phyloP scores from a whole-genome alignment of 2,797 vertebrate genomes.

The Graptemys geographica region DNA sequence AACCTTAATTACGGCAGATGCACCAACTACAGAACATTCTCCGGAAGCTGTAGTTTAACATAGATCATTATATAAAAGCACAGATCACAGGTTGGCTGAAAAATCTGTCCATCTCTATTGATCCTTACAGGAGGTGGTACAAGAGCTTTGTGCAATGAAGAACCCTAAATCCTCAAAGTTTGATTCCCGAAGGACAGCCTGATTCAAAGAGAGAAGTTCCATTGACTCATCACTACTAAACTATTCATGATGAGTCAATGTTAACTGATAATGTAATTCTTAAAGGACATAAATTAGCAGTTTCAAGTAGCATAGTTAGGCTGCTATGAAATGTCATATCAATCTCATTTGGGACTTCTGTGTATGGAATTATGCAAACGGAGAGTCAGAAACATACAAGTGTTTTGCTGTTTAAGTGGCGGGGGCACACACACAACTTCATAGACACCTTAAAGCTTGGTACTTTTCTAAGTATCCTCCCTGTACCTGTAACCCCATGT shows the following conservation, averaged over 20 bases:
- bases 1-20: accelerated
- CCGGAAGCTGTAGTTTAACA: too few relatives aligned
- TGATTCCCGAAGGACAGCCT: neutral
- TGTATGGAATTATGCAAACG: neutral
- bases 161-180: neutral
- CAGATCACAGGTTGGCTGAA: neutral
- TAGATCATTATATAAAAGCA: too few relatives aligned
- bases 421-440: neutral
- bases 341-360: too few relatives aligned
- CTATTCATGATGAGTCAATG: neutral
- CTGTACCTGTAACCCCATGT: neutral
- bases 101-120: neutral
- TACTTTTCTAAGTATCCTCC: neutral
- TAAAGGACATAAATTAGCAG: neutral
- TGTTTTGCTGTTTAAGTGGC: neutral
- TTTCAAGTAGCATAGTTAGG: neutral
- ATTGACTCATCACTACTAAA: neutral
- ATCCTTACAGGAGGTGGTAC: neutral
- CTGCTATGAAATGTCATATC: too few relatives aligned
- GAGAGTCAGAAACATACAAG: neutral
- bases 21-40: neutral
- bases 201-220: neutral
- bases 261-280: neutral
- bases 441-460: neutral
- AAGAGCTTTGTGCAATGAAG: neutral